phyloP scores from a whole-genome alignment of 1,140 invertebrate species.

The Thrips palmi region DNA sequence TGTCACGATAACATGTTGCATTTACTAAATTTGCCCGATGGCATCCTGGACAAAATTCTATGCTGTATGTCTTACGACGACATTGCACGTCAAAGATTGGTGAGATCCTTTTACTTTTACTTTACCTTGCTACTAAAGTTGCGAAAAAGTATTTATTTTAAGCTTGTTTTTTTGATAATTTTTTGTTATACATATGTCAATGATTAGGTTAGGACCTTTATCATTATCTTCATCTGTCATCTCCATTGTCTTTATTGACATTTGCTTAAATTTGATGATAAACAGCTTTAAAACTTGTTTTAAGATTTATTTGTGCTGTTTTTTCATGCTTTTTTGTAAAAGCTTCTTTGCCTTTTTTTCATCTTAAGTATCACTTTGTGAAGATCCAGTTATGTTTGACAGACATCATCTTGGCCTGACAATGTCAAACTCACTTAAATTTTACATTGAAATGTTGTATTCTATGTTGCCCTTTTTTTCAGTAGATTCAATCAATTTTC shows the following conservation, averaged over 20 bases:
- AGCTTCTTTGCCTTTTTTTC: too few relatives aligned
- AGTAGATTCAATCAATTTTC: constrained; percentile 5
- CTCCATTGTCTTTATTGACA: too few relatives aligned
- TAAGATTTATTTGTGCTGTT: too few relatives aligned
- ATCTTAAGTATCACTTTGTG: too few relatives aligned
- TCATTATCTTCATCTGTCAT: constrained; percentile 4
- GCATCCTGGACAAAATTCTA: constrained; percentile 60
- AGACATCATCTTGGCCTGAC: not conserved
- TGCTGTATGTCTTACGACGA: constrained; percentile 62
- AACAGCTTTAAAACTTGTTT: too few relatives aligned
- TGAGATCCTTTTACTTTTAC: constrained; percentile 29
- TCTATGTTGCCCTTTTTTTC: constrained; percentile 6
- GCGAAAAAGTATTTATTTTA: not conserved
- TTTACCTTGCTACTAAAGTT: not conserved
- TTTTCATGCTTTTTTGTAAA: too few relatives aligned
- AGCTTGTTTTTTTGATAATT: not conserved
- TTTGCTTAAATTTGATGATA: too few relatives aligned
- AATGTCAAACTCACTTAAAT: constrained; percentile 3
- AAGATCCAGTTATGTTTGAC: not conserved
- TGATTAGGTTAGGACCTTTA: constrained; percentile 4
- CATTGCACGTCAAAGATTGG: constrained; percentile 56
- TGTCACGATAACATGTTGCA: too few relatives aligned
- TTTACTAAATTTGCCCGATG: constrained; percentile 42
- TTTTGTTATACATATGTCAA: constrained; percentile 8
- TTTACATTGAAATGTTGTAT: constrained; percentile 11